Evolutionary conservation across 2,113 vertebrate species (phyloP).

Genomic region (Sorex araneus): DNA sequence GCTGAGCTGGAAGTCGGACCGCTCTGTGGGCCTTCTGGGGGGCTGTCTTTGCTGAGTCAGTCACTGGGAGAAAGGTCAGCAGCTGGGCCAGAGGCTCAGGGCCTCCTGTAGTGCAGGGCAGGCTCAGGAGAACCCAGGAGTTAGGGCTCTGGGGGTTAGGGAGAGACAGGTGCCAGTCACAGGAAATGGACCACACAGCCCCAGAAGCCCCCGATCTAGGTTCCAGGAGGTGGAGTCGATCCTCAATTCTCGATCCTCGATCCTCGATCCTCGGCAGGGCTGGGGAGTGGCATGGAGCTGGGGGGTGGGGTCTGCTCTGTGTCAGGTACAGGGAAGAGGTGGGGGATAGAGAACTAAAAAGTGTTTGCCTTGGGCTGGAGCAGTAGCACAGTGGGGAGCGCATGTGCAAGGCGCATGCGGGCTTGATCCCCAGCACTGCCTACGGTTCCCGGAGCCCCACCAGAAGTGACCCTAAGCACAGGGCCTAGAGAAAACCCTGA

Average conservation of each 20-base stretch:
- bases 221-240: not conserved
- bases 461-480: no score
- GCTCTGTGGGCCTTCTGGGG: not conserved
- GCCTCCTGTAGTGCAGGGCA: not conserved
- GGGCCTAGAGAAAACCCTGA: no score
- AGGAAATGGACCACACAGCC: not conserved
- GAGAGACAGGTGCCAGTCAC: not conserved
- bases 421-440: no score
- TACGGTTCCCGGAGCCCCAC: no score
- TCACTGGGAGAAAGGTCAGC: not conserved
- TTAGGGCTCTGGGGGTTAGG: not conserved
- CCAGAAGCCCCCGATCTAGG: not conserved
- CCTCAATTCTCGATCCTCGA: no score
- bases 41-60: slow-evolving; percentile 10
- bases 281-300: not conserved
- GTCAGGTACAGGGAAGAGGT: not conserved
- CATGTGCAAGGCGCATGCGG: no score
- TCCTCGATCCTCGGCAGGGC: no score
- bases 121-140: not conserved
- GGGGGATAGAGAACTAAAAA: not conserved
- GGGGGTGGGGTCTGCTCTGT: not conserved
- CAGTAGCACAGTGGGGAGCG: not conserved
- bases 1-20: not conserved
- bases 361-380: no score
- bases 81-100: not conserved